Percentiles rank a stretch among this genome's conserved stretches.
Conservation (phyloP, 2,113 vertebrate species). For the Zapornia atra region DNA sequence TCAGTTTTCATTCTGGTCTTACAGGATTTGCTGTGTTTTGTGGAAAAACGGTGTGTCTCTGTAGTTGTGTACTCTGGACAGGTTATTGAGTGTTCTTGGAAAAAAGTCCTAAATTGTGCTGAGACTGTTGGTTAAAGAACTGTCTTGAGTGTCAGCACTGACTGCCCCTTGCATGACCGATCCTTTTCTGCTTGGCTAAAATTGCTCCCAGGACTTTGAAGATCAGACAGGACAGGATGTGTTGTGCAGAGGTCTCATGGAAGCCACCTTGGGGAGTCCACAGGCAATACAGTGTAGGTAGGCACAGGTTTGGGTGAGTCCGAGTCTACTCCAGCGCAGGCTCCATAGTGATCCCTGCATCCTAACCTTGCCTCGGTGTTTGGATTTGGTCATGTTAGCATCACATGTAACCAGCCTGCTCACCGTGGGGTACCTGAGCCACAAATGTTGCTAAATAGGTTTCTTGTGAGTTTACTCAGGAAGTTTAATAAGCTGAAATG, state of each 20-base stretch:
- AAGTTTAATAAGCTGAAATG: conserved; percentile 50
- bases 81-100: neutral
- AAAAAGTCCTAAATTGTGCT: neutral
- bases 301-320: neutral
- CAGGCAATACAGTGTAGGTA: neutral
- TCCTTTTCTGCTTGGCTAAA: neutral
- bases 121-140: neutral
- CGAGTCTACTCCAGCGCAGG: fast-evolving
- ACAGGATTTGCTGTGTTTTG: neutral
- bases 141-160: neutral
- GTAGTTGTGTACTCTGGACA: neutral
- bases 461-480: conserved; percentile 32
- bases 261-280: neutral
- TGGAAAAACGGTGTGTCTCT: neutral
- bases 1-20: neutral
- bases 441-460: neutral
- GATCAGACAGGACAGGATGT: neutral
- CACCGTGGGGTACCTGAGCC: neutral
- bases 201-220: neutral
- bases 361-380: neutral
- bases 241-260: neutral
- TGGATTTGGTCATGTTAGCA: neutral
- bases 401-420: neutral
- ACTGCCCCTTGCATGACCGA: neutral
- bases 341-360: neutral